Percentiles rank a stretch among this genome's conserved stretches.
phyloP scores from a whole-genome alignment of 2,797 vertebrate genomes.

The Sebastes hopkinsi region DNA sequence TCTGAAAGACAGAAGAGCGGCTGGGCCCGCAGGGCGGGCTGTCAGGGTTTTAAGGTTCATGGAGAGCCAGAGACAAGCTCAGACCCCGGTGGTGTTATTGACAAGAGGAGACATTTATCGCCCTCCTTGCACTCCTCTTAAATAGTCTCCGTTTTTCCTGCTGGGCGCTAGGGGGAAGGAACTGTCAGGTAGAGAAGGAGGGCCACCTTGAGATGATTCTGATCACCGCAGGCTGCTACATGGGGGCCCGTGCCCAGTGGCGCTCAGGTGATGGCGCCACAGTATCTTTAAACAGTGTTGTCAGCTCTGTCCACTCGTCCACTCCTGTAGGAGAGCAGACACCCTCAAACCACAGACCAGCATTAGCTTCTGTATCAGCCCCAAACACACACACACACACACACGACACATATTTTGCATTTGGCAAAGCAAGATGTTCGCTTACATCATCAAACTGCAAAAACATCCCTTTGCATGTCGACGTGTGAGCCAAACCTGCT shows the following conservation, averaged over 20 bases:
- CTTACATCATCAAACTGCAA: constrained; percentile 15
- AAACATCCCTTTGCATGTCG: background rate
- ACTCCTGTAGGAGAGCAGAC: background rate
- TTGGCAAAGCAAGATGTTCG: background rate
- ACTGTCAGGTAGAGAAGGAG: constrained; percentile 43
- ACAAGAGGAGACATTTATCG: constrained; percentile 50
- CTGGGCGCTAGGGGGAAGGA: constrained; percentile 27
- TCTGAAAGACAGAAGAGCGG: background rate
- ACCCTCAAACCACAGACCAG: background rate
- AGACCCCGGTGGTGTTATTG: constrained; percentile 33
- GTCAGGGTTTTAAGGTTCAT: background rate
- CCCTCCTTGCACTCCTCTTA: constrained; percentile 40
- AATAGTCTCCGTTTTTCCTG: constrained; percentile 45
- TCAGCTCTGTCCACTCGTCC: background rate
- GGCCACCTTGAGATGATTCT: constrained; percentile 39
- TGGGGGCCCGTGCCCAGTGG: constrained; percentile 7
- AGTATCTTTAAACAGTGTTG: background rate
- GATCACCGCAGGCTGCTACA: constrained; percentile 18
- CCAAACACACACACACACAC: background rate
- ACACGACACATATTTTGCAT: background rate
- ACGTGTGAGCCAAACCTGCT: background rate
- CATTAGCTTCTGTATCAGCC: background rate
- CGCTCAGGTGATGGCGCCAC: constrained; percentile 26
- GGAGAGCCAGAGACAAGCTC: background rate
- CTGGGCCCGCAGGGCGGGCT: no score